These are phyloP conservation scores for Dendrolimus pini DNA, from an alignment of 2,888 invertebrate genomes.

Conservation along the genomic window DNA sequence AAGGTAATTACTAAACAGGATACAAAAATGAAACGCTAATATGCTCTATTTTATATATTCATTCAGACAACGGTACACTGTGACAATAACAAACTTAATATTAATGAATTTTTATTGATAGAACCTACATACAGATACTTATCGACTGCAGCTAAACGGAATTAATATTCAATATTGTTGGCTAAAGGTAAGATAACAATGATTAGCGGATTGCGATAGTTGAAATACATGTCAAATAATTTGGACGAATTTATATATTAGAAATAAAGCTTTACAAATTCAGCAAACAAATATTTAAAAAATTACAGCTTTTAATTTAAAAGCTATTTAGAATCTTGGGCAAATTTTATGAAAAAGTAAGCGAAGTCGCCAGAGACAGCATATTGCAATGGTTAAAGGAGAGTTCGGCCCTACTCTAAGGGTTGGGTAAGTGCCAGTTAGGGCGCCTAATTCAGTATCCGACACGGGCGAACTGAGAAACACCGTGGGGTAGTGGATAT, in stretches of 20 bases:
- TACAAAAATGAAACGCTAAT: constrained; percentile 51
- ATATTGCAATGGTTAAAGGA: no score
- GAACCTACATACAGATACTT: background rate
- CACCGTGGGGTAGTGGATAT: no score
- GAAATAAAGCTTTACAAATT: background rate
- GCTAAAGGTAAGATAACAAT: background rate
- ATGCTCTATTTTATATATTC: constrained; percentile 71
- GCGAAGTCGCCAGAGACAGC: no score
- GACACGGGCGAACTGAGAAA: no score
- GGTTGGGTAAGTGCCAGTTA: no score
- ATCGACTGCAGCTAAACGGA: background rate
- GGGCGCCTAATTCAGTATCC: no score
- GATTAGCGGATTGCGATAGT: background rate
- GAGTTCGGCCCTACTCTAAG: no score
- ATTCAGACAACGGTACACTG: constrained; percentile 78
- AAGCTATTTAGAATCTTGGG: background rate
- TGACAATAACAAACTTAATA: constrained; percentile 75
- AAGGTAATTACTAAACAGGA: no score
- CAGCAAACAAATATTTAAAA: background rate
- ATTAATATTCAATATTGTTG: background rate
- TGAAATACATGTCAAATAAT: background rate
- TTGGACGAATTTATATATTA: background rate
- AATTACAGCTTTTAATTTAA: background rate
- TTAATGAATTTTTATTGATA: background rate
- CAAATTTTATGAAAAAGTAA: no score